These are phyloP conservation scores for Tipula vernalis DNA, from an alignment of 2,888 invertebrate genomes.

Conservation along the genomic window DNA sequence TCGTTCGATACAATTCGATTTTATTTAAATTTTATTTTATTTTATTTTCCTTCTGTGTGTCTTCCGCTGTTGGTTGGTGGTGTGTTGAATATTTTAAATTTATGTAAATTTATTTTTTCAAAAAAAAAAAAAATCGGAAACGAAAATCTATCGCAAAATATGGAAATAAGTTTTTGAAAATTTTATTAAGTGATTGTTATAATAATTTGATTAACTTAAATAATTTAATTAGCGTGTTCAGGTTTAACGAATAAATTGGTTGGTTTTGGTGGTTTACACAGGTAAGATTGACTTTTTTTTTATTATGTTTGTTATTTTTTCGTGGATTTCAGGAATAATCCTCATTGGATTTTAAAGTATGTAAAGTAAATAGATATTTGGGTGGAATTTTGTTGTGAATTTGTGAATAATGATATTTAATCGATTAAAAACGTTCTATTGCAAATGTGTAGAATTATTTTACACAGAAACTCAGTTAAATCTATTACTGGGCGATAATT, in stretches of 20 bases:
- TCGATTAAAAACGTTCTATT: too few species aligned
- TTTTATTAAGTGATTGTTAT: slow-evolving; percentile 4
- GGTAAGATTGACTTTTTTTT: neutral
- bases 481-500: too few species aligned
- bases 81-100: neutral
- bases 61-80: neutral
- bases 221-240: slow-evolving; percentile 4
- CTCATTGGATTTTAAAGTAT: neutral
- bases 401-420: too few species aligned
- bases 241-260: neutral
- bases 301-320: neutral
- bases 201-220: neutral
- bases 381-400: neutral
- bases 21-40: neutral
- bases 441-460: too few species aligned
- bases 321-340: neutral
- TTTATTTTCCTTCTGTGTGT: neutral
- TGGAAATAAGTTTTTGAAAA: neutral
- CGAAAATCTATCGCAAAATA: neutral
- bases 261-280: neutral
- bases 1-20: neutral
- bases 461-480: too few species aligned
- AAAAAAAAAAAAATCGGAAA: neutral
- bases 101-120: neutral
- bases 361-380: neutral